Conservation (phyloP, 1,140 invertebrate species). For the Marisa cornuarietis region DNA sequence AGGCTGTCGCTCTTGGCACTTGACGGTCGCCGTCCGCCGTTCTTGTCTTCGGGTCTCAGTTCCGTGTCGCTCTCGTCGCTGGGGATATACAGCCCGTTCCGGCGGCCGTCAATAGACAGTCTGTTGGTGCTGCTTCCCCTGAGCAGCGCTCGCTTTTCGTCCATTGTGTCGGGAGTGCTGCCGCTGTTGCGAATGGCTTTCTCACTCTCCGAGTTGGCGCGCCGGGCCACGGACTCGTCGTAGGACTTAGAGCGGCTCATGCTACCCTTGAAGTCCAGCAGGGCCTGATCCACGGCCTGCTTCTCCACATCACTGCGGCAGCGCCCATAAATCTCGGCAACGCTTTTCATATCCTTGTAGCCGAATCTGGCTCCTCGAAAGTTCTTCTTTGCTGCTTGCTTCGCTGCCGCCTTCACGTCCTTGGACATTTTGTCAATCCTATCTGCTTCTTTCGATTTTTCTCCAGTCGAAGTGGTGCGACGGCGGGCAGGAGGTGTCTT, state of each 20-base stretch:
- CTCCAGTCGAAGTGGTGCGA: constrained; percentile 19
- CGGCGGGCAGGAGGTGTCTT: constrained; percentile 33
- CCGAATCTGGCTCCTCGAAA: constrained; percentile 55
- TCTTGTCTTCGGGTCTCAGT: constrained; percentile 34
- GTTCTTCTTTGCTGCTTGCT: constrained; percentile 53
- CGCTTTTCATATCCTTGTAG: constrained; percentile 41
- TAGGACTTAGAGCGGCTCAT: constrained; percentile 61
- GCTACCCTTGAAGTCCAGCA: constrained; percentile 46
- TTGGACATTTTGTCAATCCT: constrained; percentile 20
- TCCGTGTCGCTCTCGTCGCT: constrained; percentile 59
- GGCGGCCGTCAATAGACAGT: constrained; percentile 46
- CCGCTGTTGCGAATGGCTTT: constrained; percentile 29
- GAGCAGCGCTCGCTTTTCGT: constrained; percentile 30
- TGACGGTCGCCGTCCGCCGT: constrained; percentile 34
- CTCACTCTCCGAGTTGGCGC: constrained; percentile 36
- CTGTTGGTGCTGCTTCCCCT: constrained; percentile 41
- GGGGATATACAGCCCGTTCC: constrained; percentile 51
- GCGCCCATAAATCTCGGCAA: constrained; percentile 32
- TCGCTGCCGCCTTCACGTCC: constrained; percentile 41
- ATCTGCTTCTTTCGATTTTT: constrained; percentile 22
- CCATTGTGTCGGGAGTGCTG: constrained; percentile 31
- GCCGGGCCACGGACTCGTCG: constrained; percentile 54
- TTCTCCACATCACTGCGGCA: constrained; percentile 58
- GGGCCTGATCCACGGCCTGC: constrained; percentile 52
- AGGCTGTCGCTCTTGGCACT: constrained; percentile 55